Evolutionary conservation across 2,113 vertebrate species (phyloP).

Genomic region (Pangasianodon hypophthalmus): DNA sequence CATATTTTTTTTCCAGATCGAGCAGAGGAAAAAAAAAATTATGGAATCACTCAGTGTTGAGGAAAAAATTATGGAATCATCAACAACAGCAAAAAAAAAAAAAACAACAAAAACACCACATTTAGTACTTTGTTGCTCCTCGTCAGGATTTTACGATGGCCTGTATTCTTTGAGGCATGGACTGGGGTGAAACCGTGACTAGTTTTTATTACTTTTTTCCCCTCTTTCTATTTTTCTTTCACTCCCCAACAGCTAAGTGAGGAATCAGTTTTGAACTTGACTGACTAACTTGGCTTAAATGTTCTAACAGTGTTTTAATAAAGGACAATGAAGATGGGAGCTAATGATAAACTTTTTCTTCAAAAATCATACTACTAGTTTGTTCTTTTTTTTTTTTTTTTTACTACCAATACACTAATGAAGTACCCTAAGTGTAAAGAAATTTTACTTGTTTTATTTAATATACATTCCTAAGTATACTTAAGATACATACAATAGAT

Average conservation of each 20-base stretch:
- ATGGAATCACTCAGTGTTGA: not conserved
- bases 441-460: not conserved
- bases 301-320: not conserved
- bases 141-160: too few relatives aligned
- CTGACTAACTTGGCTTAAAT: not conserved
- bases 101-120: too few relatives aligned
- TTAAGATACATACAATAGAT: not conserved
- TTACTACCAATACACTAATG: not conserved
- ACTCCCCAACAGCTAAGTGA: not conserved
- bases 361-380: not conserved
- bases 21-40: not conserved
- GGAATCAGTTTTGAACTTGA: slow-evolving; percentile 26
- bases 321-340: not conserved
- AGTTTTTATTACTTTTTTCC: not conserved
- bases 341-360: not conserved
- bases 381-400: not conserved
- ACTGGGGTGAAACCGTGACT: slow-evolving; percentile 23
- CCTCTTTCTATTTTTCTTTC: not conserved
- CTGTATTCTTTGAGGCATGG: too few relatives aligned
- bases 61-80: too few relatives aligned
- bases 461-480: not conserved
- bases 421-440: not conserved
- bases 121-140: too few relatives aligned
- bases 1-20: not conserved
- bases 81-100: too few relatives aligned